Conservation (phyloP, 2,888 invertebrate species). For the Metacarcinus magister region DNA sequence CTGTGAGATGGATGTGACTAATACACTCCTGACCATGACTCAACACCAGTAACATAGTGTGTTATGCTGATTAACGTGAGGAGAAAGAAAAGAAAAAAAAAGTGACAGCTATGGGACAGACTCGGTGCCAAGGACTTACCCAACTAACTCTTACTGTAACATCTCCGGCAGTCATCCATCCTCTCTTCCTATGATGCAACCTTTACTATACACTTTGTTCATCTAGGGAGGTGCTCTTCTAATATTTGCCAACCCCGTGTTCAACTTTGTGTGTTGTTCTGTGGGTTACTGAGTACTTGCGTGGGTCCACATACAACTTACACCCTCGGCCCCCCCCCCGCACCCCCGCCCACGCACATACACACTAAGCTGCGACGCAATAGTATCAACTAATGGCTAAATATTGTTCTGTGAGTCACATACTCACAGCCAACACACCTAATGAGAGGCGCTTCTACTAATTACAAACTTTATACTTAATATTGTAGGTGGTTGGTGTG, state of each 20-base stretch:
- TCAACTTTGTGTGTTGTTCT: too few species aligned
- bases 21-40: not conserved
- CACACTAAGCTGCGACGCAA: not conserved
- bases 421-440: not conserved
- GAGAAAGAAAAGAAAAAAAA: not conserved
- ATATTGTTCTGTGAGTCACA: not conserved
- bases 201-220: not conserved
- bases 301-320: not conserved
- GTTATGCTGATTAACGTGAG: constrained; percentile 10
- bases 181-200: not conserved
- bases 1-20: not conserved
- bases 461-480: too few species aligned
- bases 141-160: not conserved
- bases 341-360: not conserved
- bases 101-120: not conserved
- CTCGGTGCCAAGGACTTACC: constrained; percentile 3
- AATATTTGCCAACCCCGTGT: not conserved
- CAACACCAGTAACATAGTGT: not conserved
- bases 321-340: not conserved
- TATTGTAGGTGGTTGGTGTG: too few species aligned
- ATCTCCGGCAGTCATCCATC: not conserved
- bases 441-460: too few species aligned
- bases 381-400: not conserved
- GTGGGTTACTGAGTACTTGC: not conserved
- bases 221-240: not conserved